phyloP scores from a whole-genome alignment of 2,113 vertebrate genomes.

The Ceyx margarethae region DNA sequence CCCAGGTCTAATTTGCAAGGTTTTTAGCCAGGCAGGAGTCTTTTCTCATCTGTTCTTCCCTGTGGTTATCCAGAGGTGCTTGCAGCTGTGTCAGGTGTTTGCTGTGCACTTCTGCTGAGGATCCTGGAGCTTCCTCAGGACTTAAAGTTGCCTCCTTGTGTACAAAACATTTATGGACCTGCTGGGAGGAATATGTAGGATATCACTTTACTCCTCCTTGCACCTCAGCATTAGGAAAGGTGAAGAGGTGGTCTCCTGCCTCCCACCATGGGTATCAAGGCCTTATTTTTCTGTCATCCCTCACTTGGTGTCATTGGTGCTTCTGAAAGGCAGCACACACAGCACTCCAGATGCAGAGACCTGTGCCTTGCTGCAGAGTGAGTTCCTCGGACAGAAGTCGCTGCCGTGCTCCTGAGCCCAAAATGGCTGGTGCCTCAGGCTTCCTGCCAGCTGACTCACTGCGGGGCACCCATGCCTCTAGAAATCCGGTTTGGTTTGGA shows the following conservation, averaged over 20 bases:
- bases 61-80: not conserved
- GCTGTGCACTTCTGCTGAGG: not conserved
- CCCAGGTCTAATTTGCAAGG: rapidly evolving
- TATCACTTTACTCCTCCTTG: not conserved
- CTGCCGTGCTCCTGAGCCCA: not conserved
- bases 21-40: not conserved
- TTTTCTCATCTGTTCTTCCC: not conserved
- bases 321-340: not conserved
- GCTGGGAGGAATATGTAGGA: not conserved
- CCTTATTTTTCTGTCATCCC: not conserved
- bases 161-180: not conserved
- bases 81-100: not conserved
- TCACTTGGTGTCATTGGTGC: not conserved
- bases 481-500: constrained; percentile 40
- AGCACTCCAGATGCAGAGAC: not conserved
- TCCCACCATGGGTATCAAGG: not conserved
- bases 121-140: not conserved
- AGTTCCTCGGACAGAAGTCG: rapidly evolving
- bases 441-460: constrained; percentile 51
- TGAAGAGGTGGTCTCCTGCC: not conserved
- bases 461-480: not conserved
- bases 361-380: not conserved
- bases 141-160: not conserved
- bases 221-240: not conserved
- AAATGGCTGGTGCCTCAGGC: not conserved